phyloP scores from a whole-genome alignment of 1,140 invertebrate genomes.

The Sesamia nonagrioides region DNA sequence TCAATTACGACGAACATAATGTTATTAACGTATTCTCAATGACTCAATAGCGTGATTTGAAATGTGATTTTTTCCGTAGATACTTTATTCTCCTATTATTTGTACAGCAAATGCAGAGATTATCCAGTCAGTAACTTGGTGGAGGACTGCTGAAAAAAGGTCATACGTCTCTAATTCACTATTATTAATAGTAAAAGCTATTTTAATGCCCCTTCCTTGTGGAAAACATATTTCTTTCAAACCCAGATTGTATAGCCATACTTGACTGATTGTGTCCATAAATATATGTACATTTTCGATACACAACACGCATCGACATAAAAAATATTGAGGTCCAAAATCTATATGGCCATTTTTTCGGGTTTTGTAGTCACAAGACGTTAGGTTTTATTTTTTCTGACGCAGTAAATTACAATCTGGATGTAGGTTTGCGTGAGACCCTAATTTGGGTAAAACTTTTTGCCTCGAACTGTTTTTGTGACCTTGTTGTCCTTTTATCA shows the following conservation, averaged over 20 bases:
- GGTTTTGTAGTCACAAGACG: constrained; percentile 38
- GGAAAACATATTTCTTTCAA: constrained; percentile 17
- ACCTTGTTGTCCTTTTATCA: constrained; percentile 1
- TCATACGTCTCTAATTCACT: neutral
- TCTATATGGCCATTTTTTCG: constrained; percentile 17
- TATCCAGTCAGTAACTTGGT: neutral
- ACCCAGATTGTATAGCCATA: constrained; percentile 23
- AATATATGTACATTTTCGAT: constrained; percentile 18
- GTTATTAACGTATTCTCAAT: no score
- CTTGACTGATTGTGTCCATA: no score
- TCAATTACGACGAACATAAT: no score
- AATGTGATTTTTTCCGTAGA: no score
- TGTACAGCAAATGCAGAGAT: no score
- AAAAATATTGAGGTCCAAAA: constrained; percentile 27
- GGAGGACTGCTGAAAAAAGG: neutral
- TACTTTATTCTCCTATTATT: no score
- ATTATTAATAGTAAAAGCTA: neutral
- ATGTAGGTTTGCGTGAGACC: constrained; percentile 15
- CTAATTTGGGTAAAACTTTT: constrained; percentile 42
- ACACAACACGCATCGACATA: constrained; percentile 13
- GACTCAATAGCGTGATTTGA: no score
- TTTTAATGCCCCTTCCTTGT: neutral
- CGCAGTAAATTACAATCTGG: constrained; percentile 46
- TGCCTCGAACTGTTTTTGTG: constrained; percentile 33
- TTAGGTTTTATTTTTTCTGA: constrained; percentile 43